Conservation (phyloP, 2,797 vertebrate species). For the Anabacerthia variegaticeps region DNA sequence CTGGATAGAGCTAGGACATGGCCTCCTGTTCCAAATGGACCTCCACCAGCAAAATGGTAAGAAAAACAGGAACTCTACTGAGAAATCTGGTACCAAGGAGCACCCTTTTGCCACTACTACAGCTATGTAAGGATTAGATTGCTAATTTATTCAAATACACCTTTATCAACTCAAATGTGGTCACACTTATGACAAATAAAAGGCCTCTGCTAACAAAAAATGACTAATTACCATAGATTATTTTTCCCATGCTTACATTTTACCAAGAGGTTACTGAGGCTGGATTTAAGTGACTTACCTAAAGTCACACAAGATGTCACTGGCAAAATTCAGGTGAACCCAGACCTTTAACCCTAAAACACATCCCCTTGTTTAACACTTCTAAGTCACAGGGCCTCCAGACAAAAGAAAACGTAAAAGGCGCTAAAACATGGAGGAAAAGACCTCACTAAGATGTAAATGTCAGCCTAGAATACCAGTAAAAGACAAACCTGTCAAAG, state of each 20-base stretch:
- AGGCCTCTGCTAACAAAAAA: neutral
- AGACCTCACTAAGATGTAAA: neutral
- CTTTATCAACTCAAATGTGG: neutral
- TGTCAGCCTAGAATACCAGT: neutral
- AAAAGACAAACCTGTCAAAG: rapidly evolving
- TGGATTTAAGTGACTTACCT: neutral
- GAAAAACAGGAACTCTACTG: neutral
- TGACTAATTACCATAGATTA: neutral
- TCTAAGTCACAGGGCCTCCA: neutral
- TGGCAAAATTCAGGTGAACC: neutral
- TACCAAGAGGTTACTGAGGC: neutral
- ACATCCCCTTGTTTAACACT: neutral
- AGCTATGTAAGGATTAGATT: neutral
- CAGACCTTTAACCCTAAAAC: neutral
- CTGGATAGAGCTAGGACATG: neutral
- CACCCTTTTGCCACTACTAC: neutral
- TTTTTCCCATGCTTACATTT: neutral
- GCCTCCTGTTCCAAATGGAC: neutral
- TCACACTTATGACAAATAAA: neutral
- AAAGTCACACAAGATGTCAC: neutral
- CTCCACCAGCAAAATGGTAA: neutral
- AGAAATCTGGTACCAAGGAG: neutral
- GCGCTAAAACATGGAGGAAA: neutral
- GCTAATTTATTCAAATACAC: neutral
- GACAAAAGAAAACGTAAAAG: neutral